Percentiles rank a stretch among this genome's conserved stretches.
These are phyloP conservation scores for Erinaceus europaeus DNA, from an alignment of 2,113 vertebrate species.

Conservation along the genomic window DNA sequence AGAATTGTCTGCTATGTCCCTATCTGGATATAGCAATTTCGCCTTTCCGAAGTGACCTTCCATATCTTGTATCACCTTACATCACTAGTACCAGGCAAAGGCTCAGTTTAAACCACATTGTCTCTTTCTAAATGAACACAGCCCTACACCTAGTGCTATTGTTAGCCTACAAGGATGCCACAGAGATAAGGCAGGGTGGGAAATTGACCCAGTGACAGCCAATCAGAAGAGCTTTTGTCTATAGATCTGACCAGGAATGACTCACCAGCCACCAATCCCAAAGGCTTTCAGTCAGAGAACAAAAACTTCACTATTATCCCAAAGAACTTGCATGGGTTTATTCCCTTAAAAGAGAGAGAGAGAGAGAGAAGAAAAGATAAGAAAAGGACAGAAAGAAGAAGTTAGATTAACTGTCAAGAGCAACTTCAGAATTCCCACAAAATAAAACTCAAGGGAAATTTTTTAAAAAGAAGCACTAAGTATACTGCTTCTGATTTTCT, in stretches of 20 bases:
- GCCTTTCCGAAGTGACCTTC: not conserved
- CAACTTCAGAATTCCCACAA: slow-evolving; percentile 54
- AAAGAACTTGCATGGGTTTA: slow-evolving; percentile 48
- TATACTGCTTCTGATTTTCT: not conserved
- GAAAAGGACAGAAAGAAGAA: not conserved
- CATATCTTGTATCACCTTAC: slow-evolving; percentile 29
- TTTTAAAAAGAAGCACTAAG: slow-evolving; percentile 2
- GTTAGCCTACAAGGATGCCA: slow-evolving; percentile 63
- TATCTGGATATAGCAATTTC: not conserved
- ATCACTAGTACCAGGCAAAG: slow-evolving; percentile 37
- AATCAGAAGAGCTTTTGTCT: slow-evolving; percentile 75
- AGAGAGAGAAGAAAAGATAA: not conserved
- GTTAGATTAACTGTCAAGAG: slow-evolving; percentile 37
- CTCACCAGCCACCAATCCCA: slow-evolving; percentile 69
- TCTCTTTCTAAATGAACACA: slow-evolving; percentile 54
- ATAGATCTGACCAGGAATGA: slow-evolving; percentile 48
- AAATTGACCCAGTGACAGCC: slow-evolving; percentile 66
- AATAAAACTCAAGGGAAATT: slow-evolving; percentile 45
- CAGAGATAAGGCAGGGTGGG: slow-evolving; percentile 70
- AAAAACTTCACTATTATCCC: slow-evolving; percentile 55
- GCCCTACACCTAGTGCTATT: slow-evolving; percentile 55
- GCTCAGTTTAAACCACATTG: slow-evolving; percentile 23
- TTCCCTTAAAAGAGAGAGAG: not conserved
- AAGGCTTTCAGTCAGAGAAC: slow-evolving; percentile 53
- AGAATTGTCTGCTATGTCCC: not conserved